Base-by-base conservation (phyloP, 2,797 vertebrate species). In the Semotilus atromaculatus region DNA sequence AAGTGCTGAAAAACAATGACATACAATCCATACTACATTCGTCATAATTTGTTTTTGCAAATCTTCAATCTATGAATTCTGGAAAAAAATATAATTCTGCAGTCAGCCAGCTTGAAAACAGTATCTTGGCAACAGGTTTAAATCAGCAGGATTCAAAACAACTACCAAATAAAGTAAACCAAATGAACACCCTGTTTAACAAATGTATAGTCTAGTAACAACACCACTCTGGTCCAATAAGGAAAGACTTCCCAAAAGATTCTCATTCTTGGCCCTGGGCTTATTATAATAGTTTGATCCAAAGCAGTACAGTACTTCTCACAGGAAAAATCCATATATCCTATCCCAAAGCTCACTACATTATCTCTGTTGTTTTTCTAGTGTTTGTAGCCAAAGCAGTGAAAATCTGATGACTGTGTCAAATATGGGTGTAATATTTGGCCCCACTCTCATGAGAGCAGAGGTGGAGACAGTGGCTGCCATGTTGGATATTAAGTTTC, bases 401-500 rank as follows among this genome's bases (percentile, higher is more conserved):
- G 96, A 97, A 83, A 99, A 99, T 83, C 95, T 94, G 80, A 99
- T 99, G 98, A 97, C 96, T 0, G 94, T 97, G 0, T 98, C 97
- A 6, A 99, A 99, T 94, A 98, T 99, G 97, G 98, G 96, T 0
- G 98, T 99, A 68, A 97, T 99, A 86, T 99, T 98, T 64, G 98
- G 98, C 23, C 98, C 98, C 4, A 99, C 98, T 0, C 94, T 99
- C 73, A 96, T 99, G 97, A 95, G 98, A 77, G 97, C 98, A 0
- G 96, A 98, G 91, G 97, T 97, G 91, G 98, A 99, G 90, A 99
- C 98, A 0, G 98, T 99, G 87, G 98, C 98, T 0, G 98, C 98
- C 21, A 99, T 99, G 98, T 94, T 99, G 95, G 97, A 99, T 86
- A 99, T 99, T 91, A 99, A 99, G 93, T 99, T 99, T 91, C 98